Percentiles rank a stretch among this genome's conserved stretches.
These are phyloP conservation scores for Neoitamus cyanurus DNA, from an alignment of 2,888 invertebrate species.

Conservation along the genomic window DNA sequence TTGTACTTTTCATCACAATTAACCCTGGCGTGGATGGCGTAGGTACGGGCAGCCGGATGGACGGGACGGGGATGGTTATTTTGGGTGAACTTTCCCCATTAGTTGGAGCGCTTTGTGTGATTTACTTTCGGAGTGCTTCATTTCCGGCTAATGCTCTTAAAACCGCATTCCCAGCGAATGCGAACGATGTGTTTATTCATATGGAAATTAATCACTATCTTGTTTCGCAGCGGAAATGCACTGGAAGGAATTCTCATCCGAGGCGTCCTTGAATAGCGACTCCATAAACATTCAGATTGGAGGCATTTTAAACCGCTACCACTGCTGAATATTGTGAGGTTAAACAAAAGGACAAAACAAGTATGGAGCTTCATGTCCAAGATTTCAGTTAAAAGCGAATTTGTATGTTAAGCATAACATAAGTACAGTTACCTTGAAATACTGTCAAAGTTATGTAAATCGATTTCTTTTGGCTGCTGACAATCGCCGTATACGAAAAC, in stretches of 20 bases:
- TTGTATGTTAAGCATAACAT: no score
- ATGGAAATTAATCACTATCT: constrained; percentile 27
- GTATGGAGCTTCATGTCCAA: no score
- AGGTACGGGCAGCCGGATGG: neutral
- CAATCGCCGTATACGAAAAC: no score
- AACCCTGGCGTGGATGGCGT: neutral
- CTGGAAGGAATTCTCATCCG: neutral
- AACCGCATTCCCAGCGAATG: neutral
- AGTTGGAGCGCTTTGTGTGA: constrained; percentile 27
- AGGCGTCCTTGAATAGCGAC: neutral
- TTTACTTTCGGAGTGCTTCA: constrained; percentile 8
- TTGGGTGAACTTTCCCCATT: constrained; percentile 34
- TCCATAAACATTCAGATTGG: neutral
- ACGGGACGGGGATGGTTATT: neutral
- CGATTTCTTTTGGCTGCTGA: no score
- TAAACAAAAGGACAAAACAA: no score
- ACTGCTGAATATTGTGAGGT: no score
- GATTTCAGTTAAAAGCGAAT: no score
- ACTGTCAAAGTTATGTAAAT: no score
- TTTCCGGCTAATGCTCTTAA: constrained; percentile 27
- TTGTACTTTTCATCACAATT: constrained; percentile 44
- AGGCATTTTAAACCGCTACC: no score
- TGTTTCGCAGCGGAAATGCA: neutral
- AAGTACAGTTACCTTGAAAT: no score
- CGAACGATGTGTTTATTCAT: constrained; percentile 35